phyloP scores from a whole-genome alignment of 2,888 invertebrate species.

The Leptinotarsa juncta region DNA sequence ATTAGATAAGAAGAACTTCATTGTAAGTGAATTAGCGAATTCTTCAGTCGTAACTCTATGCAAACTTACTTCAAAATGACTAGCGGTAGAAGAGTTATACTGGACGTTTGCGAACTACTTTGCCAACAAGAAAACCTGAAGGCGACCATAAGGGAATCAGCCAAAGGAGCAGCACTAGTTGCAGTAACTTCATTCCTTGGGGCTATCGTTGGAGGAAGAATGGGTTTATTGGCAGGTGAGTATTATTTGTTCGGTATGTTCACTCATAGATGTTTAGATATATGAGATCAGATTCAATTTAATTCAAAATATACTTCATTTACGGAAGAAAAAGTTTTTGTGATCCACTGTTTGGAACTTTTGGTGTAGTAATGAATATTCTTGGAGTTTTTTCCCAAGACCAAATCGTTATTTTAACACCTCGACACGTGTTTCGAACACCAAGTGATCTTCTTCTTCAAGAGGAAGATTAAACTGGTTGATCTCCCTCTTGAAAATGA shows the following conservation, averaged over 20 bases:
- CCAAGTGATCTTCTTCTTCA: too few species aligned
- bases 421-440: too few species aligned
- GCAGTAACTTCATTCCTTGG: constrained; percentile 19
- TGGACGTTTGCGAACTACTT: constrained; percentile 26
- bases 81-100: constrained; percentile 4
- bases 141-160: constrained; percentile 20
- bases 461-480: too few species aligned
- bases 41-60: neutral
- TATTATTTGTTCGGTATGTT: neutral
- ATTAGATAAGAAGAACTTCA: neutral
- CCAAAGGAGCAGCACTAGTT: constrained; percentile 28
- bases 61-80: neutral
- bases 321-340: too few species aligned
- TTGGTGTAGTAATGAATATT: too few species aligned
- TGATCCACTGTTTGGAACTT: too few species aligned
- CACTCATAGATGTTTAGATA: neutral
- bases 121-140: constrained; percentile 32
- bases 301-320: too few species aligned
- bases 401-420: too few species aligned
- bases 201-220: constrained; percentile 23
- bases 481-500: too few species aligned
- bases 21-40: neutral
- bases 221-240: constrained; percentile 30
- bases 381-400: too few species aligned
- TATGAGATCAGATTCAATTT: neutral